Evolutionary conservation across 2,797 vertebrate species (phyloP), one percentile per base, ranked within the genome.

Genomic region (Galaxias olidus): DNA sequence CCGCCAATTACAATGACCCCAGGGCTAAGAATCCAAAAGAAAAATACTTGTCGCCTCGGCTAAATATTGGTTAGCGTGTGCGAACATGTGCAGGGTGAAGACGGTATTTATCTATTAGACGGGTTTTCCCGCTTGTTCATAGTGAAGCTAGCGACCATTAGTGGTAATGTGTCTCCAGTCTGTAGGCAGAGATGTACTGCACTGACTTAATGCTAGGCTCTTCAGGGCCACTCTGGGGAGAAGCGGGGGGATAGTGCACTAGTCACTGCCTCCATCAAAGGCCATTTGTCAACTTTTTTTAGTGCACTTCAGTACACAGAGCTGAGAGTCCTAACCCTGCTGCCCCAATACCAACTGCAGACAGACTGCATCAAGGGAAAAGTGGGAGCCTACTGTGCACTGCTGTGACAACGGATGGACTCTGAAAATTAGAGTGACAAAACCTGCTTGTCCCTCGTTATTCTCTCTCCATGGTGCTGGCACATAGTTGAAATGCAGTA

Each of bases 241-340:
- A 42, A 48, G 49, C 6, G 4, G 53, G 19, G 58, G 17, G 47
- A 54, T 56, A 71, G 69, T 66, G 62, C 77, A 70, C 68, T 74
- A 84, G 76, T 82, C 79, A 79, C 68, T 57, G 54, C 68, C 63
- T 78, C 78, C 66, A 80, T 85, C 81, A 79, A 75, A 84, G 77
- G 75, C 80, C 75, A 82, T 87, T 84, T 83, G 81, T 83, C 84
- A 85, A 71, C 51, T 73, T 75, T 70, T 78, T 76, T 81, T 71
- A 69, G 75, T 75, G 63, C 74, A 81, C 76, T 81, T 81, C 76
- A 78, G 75, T 72, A 75, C 69, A 80, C 68, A 76, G 65, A 74
- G 70, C 78, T 77, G 68, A 84, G 71, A 76, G 51, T 68, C 65
- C 67, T 73, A 68, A 82, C 72, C 68, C 17, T 13, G 1, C 49